phyloP scores from a whole-genome alignment of 2,888 invertebrate genomes.

The Syritta pipiens region DNA sequence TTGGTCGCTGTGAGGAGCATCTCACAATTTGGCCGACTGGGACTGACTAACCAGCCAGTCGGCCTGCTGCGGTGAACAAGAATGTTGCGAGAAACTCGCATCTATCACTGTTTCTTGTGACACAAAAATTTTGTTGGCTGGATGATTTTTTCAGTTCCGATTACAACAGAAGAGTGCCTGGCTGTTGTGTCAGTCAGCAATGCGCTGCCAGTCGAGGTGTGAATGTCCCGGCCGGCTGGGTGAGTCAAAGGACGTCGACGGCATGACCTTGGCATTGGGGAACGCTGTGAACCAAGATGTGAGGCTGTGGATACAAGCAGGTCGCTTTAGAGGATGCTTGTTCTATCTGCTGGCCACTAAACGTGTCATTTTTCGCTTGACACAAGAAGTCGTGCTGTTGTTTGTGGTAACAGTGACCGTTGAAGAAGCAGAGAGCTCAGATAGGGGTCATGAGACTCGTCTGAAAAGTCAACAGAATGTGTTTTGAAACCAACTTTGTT shows the following conservation, averaged over 20 bases:
- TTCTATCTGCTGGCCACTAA: too few species aligned
- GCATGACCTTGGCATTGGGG: not conserved
- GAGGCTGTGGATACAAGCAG: not conserved
- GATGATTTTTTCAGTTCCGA: not conserved
- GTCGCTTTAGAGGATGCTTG: too few species aligned
- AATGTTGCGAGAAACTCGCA: constrained; percentile 41
- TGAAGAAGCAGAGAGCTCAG: too few species aligned
- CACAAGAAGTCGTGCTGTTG: too few species aligned
- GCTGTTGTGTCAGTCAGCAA: not conserved
- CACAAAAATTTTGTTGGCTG: constrained; percentile 6
- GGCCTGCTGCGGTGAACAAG: constrained; percentile 54
- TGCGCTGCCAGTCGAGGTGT: not conserved
- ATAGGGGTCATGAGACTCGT: too few species aligned
- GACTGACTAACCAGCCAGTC: constrained; percentile 28
- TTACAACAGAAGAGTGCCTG: constrained; percentile 6
- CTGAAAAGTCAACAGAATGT: too few species aligned
- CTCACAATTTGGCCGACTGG: constrained; percentile 44
- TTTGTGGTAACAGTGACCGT: too few species aligned
- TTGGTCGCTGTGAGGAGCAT: constrained; percentile 39
- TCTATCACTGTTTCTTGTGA: constrained; percentile 50
- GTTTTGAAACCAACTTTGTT: too few species aligned
- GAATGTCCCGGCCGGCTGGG: too few species aligned
- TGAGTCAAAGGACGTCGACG: too few species aligned
- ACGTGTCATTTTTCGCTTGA: too few species aligned
- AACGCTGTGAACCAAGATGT: not conserved